Percentiles rank a stretch among this genome's conserved stretches.
Evolutionary conservation across 2,113 vertebrate genomes (phyloP).

Genomic region (Sminthopsis crassicaudata): DNA sequence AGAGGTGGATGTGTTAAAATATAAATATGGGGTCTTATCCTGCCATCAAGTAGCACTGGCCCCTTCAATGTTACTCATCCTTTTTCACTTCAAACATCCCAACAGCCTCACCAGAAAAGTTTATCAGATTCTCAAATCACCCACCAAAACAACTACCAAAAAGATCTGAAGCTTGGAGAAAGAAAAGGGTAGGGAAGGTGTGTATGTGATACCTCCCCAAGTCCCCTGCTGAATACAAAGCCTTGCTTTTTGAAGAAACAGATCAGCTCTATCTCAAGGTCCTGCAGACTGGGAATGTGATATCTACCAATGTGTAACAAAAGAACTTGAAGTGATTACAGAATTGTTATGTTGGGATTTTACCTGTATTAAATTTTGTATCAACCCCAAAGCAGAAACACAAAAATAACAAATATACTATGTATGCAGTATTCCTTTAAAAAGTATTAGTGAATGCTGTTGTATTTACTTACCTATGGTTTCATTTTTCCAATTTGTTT

Average conservation of each 20-base stretch:
- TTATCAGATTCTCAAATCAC: conserved; percentile 40
- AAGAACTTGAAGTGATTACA: conserved; percentile 3
- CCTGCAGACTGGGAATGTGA: conserved; percentile 9
- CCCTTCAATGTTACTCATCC: conserved; percentile 9
- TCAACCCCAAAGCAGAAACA: conserved; percentile 33
- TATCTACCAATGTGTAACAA: conserved; percentile 13
- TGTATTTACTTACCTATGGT: conserved; percentile 14
- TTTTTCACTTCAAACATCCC: conserved; percentile 33
- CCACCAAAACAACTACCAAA: not conserved
- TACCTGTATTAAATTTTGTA: conserved; percentile 25
- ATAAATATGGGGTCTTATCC: conserved; percentile 10
- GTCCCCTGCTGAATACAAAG: conserved; percentile 1
- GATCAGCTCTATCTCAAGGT: conserved; percentile 10
- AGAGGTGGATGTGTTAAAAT: not conserved
- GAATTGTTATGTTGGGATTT: conserved; percentile 41
- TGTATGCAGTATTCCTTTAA: conserved; percentile 32
- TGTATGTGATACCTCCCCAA: conserved; percentile 22
- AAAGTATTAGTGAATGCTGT: conserved; percentile 11
- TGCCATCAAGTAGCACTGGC: conserved; percentile 13
- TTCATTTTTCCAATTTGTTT: conserved; percentile 40
- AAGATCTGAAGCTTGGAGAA: conserved; percentile 30
- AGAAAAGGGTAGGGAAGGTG: conserved; percentile 24
- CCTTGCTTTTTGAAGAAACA: conserved; percentile 50
- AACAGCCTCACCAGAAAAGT: conserved; percentile 22
- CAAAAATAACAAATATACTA: conserved; percentile 38